These are phyloP conservation scores for Zygothrica quintamaculata DNA, from an alignment of 2,888 invertebrate genomes.

Conservation along the genomic window DNA sequence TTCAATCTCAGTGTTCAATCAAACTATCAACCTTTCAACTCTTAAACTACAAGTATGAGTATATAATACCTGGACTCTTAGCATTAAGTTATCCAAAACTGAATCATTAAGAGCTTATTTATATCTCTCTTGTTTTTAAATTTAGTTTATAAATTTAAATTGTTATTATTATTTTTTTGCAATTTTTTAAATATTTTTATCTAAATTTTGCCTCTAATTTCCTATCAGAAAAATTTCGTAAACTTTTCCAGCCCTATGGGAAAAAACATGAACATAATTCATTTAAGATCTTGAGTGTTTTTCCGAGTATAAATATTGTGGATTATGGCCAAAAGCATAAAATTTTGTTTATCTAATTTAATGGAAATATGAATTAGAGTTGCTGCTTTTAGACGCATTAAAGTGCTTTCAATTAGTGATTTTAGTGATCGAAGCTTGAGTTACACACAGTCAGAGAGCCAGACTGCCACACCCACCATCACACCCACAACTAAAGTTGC, in stretches of 20 bases:
- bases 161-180: too few species aligned
- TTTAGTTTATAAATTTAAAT: too few species aligned
- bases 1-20: too few species aligned
- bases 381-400: conserved; percentile 56
- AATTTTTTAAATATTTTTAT: too few species aligned
- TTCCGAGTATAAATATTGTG: conserved; percentile 29
- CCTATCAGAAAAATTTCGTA: too few species aligned
- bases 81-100: too few species aligned
- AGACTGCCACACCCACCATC: conserved; percentile 21
- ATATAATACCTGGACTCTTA: too few species aligned
- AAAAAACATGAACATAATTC: conserved; percentile 5
- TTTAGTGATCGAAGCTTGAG: conserved; percentile 11
- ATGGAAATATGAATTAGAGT: conserved; percentile 44
- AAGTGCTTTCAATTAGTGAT: conserved; percentile 62
- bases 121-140: too few species aligned
- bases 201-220: too few species aligned
- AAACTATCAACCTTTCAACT: too few species aligned
- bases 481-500: conserved; percentile 23
- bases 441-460: conserved; percentile 26
- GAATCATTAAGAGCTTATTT: too few species aligned
- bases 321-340: conserved; percentile 43
- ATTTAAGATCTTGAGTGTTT: conserved; percentile 16
- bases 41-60: too few species aligned
- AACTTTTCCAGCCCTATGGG: conserved; percentile 20
- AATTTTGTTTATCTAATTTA: conserved; percentile 50